phyloP scores from a whole-genome alignment of 2,888 invertebrate species.

The Emmelina monodactyla region DNA sequence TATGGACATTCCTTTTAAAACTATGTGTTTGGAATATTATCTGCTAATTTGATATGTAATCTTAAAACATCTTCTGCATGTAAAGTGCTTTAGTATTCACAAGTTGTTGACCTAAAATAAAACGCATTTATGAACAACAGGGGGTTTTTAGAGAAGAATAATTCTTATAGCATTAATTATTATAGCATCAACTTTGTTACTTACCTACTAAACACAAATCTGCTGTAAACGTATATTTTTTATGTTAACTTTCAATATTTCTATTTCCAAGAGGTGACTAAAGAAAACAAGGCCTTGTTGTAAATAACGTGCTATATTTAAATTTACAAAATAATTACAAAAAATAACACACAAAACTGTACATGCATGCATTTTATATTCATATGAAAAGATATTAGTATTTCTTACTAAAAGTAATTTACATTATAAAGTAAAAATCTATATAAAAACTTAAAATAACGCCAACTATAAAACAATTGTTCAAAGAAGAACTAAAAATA shows the following conservation, averaged over 20 bases:
- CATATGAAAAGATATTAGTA: constrained; percentile 30
- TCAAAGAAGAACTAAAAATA: constrained; percentile 23
- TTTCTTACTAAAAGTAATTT: constrained; percentile 36
- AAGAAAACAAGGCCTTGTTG: constrained; percentile 32
- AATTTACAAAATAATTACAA: constrained; percentile 65
- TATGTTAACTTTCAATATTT: background rate
- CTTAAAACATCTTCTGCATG: constrained; percentile 26
- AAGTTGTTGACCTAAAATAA: too few species aligned
- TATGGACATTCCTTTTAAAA: constrained; percentile 12
- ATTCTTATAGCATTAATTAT: too few species aligned
- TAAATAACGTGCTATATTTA: constrained; percentile 66
- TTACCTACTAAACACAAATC: constrained; percentile 19
- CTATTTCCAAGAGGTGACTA: background rate
- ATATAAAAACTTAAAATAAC: constrained; percentile 38
- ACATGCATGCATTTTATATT: constrained; percentile 56
- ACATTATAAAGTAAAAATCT: constrained; percentile 40
- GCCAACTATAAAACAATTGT: constrained; percentile 35
- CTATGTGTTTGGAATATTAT: constrained; percentile 33
- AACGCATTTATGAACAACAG: too few species aligned
- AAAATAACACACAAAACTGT: constrained; percentile 61
- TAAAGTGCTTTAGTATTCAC: too few species aligned
- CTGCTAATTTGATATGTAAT: constrained; percentile 47
- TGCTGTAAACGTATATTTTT: background rate
- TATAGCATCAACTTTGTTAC: too few species aligned
- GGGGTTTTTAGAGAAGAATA: too few species aligned